Conservation (phyloP, 2,888 invertebrate species). For the Amblyteles armatorius region DNA sequence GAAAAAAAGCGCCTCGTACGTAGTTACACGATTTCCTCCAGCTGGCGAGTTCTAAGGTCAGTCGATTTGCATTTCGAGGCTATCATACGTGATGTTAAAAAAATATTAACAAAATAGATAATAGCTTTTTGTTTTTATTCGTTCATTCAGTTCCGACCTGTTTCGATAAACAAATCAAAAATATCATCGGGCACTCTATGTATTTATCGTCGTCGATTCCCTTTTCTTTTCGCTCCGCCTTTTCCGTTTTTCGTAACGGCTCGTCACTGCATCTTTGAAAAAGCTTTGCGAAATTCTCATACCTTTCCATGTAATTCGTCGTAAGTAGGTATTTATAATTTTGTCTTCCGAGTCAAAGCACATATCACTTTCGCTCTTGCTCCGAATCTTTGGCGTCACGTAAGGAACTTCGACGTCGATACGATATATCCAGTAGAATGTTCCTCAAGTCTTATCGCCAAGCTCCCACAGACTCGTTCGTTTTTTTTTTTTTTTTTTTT, state of each 20-base stretch:
- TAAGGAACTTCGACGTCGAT: constrained; percentile 60
- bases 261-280: neutral
- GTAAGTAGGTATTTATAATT: neutral
- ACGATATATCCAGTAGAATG: constrained; percentile 40
- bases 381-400: constrained; percentile 70
- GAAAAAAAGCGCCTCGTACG: constrained; percentile 15
- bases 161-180: constrained; percentile 68
- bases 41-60: constrained; percentile 71
- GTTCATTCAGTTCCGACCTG: constrained; percentile 39
- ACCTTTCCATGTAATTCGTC: constrained; percentile 11
- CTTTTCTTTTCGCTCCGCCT: constrained; percentile 28
- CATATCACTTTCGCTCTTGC: constrained; percentile 17
- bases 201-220: constrained; percentile 12
- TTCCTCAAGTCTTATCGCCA: constrained; percentile 10
- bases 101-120: constrained; percentile 72
- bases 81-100: constrained; percentile 68
- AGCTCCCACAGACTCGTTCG: neutral
- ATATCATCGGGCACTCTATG: constrained; percentile 41
- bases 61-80: constrained; percentile 71
- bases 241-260: neutral
- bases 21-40: constrained; percentile 69
- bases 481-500: constrained; percentile 32
- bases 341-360: constrained; percentile 2
- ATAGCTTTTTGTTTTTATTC: constrained; percentile 56
- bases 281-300: neutral